phyloP scores from a whole-genome alignment of 1,140 invertebrate species.

The Homarus americanus region DNA sequence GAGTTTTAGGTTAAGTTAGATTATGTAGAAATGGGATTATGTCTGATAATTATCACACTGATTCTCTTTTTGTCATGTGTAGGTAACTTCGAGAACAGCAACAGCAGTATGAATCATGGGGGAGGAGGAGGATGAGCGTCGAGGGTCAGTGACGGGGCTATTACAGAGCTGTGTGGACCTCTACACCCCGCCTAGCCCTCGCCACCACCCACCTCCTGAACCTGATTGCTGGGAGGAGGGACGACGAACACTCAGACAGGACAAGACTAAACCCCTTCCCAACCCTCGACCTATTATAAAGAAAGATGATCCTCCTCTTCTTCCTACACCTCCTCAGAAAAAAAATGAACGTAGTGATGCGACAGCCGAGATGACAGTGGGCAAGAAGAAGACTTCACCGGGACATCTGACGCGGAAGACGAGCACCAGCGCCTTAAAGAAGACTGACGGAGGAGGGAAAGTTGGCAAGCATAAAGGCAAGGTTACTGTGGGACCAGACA shows the following conservation, averaged over 20 bases:
- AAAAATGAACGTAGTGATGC: background rate
- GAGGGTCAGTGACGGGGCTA: constrained; percentile 34
- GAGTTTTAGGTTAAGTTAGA: too few relatives aligned
- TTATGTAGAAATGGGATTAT: too few relatives aligned
- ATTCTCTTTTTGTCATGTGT: too few relatives aligned
- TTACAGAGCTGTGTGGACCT: background rate
- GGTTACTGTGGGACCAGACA: background rate
- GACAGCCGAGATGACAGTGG: background rate
- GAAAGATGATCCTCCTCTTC: background rate
- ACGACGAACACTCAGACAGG: background rate
- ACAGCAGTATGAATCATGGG: too few relatives aligned
- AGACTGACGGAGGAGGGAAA: background rate
- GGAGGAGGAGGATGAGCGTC: background rate
- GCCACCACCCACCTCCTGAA: constrained; percentile 15
- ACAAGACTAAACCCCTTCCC: background rate
- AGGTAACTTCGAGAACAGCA: too few relatives aligned
- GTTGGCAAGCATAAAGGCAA: background rate
- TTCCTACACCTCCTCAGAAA: too few relatives aligned
- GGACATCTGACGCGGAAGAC: background rate
- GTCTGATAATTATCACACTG: too few relatives aligned
- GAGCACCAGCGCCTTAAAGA: background rate
- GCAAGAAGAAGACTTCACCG: background rate
- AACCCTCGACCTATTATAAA: background rate
- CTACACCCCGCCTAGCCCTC: constrained; percentile 24
- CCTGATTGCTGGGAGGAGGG: constrained; percentile 49